These are phyloP conservation scores for Piaya cayana DNA, from an alignment of 2,113 vertebrate genomes.

Conservation along the genomic window DNA sequence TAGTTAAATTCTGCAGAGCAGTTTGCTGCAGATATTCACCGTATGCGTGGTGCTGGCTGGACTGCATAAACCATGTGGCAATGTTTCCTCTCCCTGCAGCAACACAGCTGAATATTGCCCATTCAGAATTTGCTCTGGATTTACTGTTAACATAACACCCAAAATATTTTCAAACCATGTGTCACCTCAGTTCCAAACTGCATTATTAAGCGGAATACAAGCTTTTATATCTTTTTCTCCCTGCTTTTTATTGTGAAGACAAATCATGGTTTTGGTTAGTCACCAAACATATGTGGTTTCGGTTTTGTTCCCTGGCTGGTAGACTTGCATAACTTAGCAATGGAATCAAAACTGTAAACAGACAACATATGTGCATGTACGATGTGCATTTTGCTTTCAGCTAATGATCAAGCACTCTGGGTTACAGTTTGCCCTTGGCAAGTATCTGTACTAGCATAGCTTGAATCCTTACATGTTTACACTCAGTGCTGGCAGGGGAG, in stretches of 20 bases:
- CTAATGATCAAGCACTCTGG: constrained; percentile 63
- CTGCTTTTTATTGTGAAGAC: neutral
- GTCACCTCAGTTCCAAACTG: neutral
- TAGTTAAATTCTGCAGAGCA: neutral
- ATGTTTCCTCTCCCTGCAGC: neutral
- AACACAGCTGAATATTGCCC: neutral
- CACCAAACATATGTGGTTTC: constrained; percentile 26
- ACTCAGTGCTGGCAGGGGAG: constrained; percentile 16
- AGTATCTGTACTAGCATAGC: constrained; percentile 41
- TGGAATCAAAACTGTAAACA: constrained; percentile 52
- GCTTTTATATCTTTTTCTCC: neutral
- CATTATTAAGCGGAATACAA: neutral
- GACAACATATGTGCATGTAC: constrained; percentile 51
- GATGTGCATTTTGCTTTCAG: constrained; percentile 48
- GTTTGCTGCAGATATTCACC: neutral
- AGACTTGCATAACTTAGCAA: constrained; percentile 66
- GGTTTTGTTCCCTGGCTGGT: constrained; percentile 52
- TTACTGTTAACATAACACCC: neutral
- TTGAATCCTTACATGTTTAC: constrained; percentile 44
- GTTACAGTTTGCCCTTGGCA: constrained; percentile 63
- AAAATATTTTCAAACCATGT: constrained; percentile 13
- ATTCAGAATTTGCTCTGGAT: neutral
- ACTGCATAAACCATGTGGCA: neutral
- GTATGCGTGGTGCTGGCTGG: neutral
- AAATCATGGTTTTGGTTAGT: neutral